A percentile compares a stretch with the other conserved stretches of the same genome.
Conservation (phyloP, 2,113 vertebrate genomes). For the Erythrocebus patas region DNA sequence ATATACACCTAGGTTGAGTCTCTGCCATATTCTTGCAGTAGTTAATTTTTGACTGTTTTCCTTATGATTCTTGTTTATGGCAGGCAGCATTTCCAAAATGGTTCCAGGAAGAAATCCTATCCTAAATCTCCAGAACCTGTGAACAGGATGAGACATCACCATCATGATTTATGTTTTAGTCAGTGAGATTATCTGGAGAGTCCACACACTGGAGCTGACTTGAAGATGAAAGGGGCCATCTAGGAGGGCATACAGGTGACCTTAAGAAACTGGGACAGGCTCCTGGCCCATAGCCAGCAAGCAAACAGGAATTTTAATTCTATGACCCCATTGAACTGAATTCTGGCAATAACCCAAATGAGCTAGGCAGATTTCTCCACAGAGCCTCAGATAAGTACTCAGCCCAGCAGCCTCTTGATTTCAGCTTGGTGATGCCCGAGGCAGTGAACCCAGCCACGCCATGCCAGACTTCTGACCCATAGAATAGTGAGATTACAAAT, state of each 20-base stretch:
- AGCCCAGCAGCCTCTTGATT: not conserved
- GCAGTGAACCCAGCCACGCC: not conserved
- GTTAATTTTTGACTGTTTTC: not conserved
- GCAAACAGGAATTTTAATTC: not conserved
- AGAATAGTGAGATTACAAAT: not conserved
- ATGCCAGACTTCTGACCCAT: not conserved
- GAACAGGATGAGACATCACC: not conserved
- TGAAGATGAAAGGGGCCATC: not conserved
- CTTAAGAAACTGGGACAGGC: not conserved
- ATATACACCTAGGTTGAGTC: not conserved
- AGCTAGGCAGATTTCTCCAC: not conserved
- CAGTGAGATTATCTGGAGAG: not conserved
- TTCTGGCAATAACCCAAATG: not conserved
- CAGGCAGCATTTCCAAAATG: not conserved
- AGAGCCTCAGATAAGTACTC: not conserved
- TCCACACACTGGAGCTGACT: not conserved
- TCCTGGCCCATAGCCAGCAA: not conserved
- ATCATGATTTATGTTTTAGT: not conserved
- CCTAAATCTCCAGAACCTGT: not conserved
- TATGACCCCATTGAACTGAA: not conserved
- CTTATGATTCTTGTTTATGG: not conserved
- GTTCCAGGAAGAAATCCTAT: not conserved
- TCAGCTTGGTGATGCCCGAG: not conserved
- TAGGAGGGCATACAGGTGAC: rapidly evolving
- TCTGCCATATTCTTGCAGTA: not conserved